Percentiles rank a stretch among this genome's conserved stretches.
These are phyloP conservation scores for Danio tinwini DNA, from an alignment of 2,797 vertebrate species.

Conservation along the genomic window DNA sequence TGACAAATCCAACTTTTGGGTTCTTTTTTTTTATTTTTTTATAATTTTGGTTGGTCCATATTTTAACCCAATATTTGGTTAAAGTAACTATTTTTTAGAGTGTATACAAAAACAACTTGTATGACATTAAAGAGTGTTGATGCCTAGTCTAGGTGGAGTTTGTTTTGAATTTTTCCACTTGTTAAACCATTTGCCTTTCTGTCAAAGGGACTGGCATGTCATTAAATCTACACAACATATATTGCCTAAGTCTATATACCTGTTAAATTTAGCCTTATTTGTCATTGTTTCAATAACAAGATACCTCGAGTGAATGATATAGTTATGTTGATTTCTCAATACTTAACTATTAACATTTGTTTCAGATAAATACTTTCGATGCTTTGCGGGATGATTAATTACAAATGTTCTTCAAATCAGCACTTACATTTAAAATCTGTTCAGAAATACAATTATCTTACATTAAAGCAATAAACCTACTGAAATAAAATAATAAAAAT, in stretches of 20 bases:
- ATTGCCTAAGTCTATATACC: neutral
- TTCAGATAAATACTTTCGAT: neutral
- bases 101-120: neutral
- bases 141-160: neutral
- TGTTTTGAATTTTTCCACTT: slow-evolving; percentile 46
- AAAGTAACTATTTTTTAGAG: neutral
- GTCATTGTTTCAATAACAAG: neutral
- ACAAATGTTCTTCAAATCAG: neutral
- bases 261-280: neutral
- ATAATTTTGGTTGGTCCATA: too few species aligned
- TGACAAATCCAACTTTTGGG: too few species aligned
- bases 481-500: neutral
- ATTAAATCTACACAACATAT: slow-evolving; percentile 7
- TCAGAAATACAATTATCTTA: too few species aligned
- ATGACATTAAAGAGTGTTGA: neutral
- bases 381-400: neutral
- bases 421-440: too few species aligned
- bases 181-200: slow-evolving; percentile 30
- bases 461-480: neutral
- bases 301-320: neutral
- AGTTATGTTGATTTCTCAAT: neutral
- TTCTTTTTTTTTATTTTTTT: too few species aligned
- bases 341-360: neutral
- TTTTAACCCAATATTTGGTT: too few species aligned
- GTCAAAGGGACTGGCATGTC: neutral